Evolutionary conservation across 2,797 vertebrate species (phyloP).

Genomic region (Sibirionetta formosa): DNA sequence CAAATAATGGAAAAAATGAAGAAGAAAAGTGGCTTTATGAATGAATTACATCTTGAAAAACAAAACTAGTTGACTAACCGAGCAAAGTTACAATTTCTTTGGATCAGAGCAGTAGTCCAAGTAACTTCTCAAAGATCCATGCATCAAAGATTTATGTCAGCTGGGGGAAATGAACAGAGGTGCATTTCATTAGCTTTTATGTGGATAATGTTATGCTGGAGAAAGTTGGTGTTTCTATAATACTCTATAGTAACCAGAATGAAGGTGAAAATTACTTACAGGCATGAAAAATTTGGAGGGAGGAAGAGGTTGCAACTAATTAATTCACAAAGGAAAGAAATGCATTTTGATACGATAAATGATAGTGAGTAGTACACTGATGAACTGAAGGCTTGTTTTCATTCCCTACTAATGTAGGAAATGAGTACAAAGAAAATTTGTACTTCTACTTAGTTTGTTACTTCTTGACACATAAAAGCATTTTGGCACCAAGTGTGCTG

Average conservation of each 20-base stretch:
- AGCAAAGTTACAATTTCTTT: background rate
- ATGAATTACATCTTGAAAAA: background rate
- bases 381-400: background rate
- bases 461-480: background rate
- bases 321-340: background rate
- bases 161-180: background rate
- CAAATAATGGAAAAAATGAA: background rate
- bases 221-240: background rate
- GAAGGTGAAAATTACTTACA: background rate
- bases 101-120: background rate
- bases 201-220: background rate
- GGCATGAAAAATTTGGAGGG: background rate
- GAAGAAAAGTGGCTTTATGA: background rate
- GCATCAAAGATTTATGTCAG: background rate
- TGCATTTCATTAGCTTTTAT: background rate
- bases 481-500: background rate
- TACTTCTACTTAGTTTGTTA: background rate
- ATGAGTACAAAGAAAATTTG: background rate
- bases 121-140: background rate
- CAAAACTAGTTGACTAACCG: background rate
- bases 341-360: background rate
- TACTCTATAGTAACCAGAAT: background rate
- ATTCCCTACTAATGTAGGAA: background rate
- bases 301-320: background rate
- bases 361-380: background rate